These are phyloP conservation scores for Trochalopteron elliotii DNA, from an alignment of 2,113 vertebrate species.

Conservation along the genomic window DNA sequence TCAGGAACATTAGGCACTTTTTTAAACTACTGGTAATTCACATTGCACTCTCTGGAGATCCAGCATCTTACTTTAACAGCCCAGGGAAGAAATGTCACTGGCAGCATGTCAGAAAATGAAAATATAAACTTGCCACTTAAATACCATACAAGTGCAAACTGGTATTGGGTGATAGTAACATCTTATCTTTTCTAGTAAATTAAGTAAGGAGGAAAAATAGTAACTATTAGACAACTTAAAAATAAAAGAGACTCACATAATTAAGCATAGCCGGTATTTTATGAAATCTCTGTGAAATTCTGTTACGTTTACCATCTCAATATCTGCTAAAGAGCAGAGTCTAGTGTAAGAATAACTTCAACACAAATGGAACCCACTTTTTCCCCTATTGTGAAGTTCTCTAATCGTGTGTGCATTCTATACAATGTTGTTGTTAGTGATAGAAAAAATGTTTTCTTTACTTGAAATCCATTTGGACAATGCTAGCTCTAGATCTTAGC, in stretches of 20 bases:
- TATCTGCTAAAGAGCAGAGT: neutral
- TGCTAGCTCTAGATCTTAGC: neutral
- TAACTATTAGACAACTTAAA: neutral
- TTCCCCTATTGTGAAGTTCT: neutral
- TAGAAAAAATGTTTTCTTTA: neutral
- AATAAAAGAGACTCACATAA: neutral
- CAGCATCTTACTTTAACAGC: neutral
- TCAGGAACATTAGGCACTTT: neutral
- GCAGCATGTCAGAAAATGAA: neutral
- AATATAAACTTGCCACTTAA: neutral
- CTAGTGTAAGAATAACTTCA: neutral
- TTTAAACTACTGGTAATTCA: neutral
- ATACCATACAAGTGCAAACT: neutral
- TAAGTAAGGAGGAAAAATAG: neutral
- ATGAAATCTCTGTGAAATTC: neutral
- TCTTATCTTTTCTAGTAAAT: neutral
- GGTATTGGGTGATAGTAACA: neutral
- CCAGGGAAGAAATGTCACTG: neutral
- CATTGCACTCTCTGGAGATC: neutral
- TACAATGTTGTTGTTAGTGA: neutral
- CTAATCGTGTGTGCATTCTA: neutral
- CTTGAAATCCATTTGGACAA: neutral
- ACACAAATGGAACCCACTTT: neutral
- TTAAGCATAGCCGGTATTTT: neutral
- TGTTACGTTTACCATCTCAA: neutral